A percentile compares a stretch with the other conserved stretches of the same genome.
phyloP scores from a whole-genome alignment of 2,113 vertebrate species.

The Sakesphorus luctuosus region DNA sequence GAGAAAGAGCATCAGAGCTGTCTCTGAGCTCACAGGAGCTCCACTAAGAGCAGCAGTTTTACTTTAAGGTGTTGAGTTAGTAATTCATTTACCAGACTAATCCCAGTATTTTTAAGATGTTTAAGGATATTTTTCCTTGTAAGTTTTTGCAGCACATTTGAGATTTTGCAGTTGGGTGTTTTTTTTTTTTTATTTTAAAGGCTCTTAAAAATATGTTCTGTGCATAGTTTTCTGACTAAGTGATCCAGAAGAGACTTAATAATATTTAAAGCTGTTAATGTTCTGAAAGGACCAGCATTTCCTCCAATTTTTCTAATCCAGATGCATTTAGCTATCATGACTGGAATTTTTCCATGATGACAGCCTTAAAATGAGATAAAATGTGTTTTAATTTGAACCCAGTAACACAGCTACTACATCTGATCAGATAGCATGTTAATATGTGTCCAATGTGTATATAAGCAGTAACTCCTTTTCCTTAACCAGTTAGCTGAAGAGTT shows the following conservation, averaged over 20 bases:
- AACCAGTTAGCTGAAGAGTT: constrained; percentile 84
- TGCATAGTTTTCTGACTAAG: background rate
- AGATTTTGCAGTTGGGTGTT: background rate
- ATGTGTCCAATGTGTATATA: background rate
- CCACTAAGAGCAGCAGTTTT: background rate
- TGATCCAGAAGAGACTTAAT: background rate
- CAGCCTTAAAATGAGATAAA: constrained; percentile 25
- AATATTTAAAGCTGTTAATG: background rate
- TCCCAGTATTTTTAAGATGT: background rate
- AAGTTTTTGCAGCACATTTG: background rate
- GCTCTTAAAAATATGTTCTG: background rate
- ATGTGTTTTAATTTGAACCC: constrained; percentile 11
- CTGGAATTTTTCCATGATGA: background rate
- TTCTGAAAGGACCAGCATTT: background rate
- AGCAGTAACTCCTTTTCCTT: constrained; percentile 64
- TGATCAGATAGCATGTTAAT: constrained; percentile 64
- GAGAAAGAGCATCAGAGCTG: background rate
- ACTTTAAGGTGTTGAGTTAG: background rate
- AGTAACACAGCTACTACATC: background rate
- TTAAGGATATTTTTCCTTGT: background rate
- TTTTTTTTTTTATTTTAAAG: constrained; percentile 25
- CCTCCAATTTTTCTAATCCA: background rate
- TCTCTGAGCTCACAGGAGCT: background rate
- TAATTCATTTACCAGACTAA: background rate
- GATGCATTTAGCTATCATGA: background rate